Evolutionary conservation across 2,113 vertebrate species (phyloP), one percentile per base, ranked within the genome.

Genomic region (Sebastes fasciatus): DNA sequence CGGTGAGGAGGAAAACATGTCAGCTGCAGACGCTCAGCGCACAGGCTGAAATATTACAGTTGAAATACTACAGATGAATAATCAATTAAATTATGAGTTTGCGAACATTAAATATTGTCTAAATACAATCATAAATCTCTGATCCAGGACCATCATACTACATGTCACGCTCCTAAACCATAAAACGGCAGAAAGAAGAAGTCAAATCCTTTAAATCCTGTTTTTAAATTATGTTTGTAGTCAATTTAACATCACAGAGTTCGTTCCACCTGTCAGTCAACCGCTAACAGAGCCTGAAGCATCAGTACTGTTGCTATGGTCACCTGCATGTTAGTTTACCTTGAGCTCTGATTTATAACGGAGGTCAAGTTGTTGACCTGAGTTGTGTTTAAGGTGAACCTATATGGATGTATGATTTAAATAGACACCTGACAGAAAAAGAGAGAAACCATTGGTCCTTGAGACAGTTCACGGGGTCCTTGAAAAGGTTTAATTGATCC

Each of bases 271-370:
- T n/a, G 62, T 45, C 17, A 43, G 62, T 42, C n/a, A 64, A 64
- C 8, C 19, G 58, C 12, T 61, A 61, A 61, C 58, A n/a, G 34
- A 64, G 72, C 58, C 62, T 63, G 71, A 63, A 61, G 80, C 80
- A 57, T 89, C 68, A 17, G 21, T 61, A 4, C 67, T 74, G 77
- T 83, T 86, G 58, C 80, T 70, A 80, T 77, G 77, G 80, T 71
- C 70, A 80, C 77, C 72, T 69, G 40, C 63, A 61, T 23, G 80
- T 77, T 26, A 77, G 77, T 45, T 77, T 58, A 52, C 7, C 1
- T 16, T 14, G 9, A 14, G 4, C 12, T 60, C 1, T 60, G 26
- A 34, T 61, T 14, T 34, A 34, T 12, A 61, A 61, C 23, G 34
- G 6, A 26, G 58, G 58, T 34, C 58, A 61, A 34, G 34, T 13